Evolutionary conservation across 2,888 invertebrate genomes (phyloP).

Genomic region (Agrotis ipsilon): DNA sequence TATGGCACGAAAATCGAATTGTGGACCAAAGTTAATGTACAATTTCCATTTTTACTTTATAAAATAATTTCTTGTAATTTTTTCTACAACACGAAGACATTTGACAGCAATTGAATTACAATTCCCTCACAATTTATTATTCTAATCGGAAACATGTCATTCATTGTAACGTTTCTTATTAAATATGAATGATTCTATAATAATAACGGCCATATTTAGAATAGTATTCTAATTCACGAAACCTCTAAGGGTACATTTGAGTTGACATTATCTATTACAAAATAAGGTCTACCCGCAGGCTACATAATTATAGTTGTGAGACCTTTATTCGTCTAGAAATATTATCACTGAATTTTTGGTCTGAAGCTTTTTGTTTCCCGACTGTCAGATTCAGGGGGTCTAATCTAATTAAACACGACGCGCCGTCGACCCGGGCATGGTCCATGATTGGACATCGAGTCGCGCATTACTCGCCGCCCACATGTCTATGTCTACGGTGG

Average conservation of each 20-base stretch:
- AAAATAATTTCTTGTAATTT: neutral
- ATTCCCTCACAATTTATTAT: neutral
- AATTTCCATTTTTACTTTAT: too few species aligned
- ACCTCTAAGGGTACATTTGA: neutral
- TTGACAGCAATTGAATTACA: constrained; percentile 5
- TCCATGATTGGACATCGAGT: too few species aligned
- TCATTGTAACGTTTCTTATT: neutral
- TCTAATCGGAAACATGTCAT: neutral
- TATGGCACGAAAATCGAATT: neutral
- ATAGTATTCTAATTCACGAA: neutral
- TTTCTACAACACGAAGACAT: neutral
- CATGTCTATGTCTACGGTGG: too few species aligned
- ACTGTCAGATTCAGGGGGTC: too few species aligned
- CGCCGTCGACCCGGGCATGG: too few species aligned
- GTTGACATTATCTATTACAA: neutral
- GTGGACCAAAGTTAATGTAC: too few species aligned
- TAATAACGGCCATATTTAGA: neutral
- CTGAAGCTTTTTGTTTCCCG: too few species aligned
- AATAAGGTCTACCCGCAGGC: neutral
- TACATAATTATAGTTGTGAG: too few species aligned
- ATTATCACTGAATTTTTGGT: too few species aligned
- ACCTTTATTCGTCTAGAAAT: too few species aligned
- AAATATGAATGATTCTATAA: neutral
- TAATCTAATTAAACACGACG: too few species aligned
- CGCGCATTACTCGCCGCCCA: too few species aligned